phyloP scores from a whole-genome alignment of 2,888 invertebrate species.

The Hyposoter dolosus region DNA sequence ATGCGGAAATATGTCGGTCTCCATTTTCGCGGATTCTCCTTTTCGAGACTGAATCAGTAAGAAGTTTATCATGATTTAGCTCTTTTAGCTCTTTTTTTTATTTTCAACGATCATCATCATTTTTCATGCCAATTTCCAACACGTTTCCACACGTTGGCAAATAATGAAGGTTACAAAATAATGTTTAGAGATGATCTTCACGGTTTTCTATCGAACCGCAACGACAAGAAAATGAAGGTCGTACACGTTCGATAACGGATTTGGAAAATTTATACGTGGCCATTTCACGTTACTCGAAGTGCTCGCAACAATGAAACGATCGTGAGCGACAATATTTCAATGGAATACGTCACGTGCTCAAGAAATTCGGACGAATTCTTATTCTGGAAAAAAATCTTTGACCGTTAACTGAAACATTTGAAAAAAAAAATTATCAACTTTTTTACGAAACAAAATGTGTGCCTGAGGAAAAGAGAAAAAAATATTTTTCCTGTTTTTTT shows the following conservation, averaged over 20 bases:
- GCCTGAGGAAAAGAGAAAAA: neutral
- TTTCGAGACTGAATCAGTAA: constrained; percentile 5
- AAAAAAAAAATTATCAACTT: neutral
- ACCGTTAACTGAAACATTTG: neutral
- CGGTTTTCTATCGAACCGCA: neutral
- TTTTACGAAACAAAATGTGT: neutral
- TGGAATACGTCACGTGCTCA: neutral
- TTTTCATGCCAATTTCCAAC: constrained; percentile 1
- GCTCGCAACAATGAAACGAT: neutral
- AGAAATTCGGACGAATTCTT: neutral
- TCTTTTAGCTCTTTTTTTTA: neutral
- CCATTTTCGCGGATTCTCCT: neutral
- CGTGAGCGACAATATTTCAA: neutral
- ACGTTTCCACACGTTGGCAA: neutral
- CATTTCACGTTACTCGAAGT: neutral
- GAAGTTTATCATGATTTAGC: constrained; percentile 2
- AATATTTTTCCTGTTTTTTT: neutral
- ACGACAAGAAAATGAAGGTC: neutral
- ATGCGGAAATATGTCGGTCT: neutral
- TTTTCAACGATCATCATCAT: neutral
- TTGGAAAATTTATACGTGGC: neutral
- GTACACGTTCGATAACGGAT: neutral
- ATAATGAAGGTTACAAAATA: neutral
- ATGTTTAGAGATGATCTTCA: neutral
- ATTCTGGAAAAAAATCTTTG: neutral